Base-by-base conservation (phyloP, 2,888 invertebrate species). In the Cylloceria caligata region DNA sequence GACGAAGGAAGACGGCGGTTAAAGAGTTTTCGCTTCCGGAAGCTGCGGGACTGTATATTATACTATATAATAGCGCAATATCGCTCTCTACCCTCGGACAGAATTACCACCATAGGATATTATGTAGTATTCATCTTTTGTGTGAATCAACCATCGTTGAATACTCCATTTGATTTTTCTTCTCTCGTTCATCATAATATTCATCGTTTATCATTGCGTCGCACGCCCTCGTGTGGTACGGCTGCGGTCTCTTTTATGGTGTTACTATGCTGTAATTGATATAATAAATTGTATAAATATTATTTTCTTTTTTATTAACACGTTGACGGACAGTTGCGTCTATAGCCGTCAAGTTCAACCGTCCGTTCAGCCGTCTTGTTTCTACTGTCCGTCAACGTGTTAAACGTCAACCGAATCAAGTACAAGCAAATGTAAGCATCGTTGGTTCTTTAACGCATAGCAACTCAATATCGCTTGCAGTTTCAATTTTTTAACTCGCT, bases 1-100 rank as follows among this genome's bases (percentile, higher is more conserved):
- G 75, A 82, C 65, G 60, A 67, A 71, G 19, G 67, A 83, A 80
- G 79, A 83, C 57, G 76, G 52, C 42, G 76, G 42, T 73, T 47
- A 57, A 80, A 80, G 64, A 75, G 84, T 68, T 52, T 55, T 80
- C 60, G 42, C 68, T 78, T 83, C 83, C 83, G 83, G 82, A 75
- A 72, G 75, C 75, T 75, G 79, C 79, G 79, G 75, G 36, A 30
- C 75, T 72, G 60, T 79, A 71, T 57, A 75, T 78, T 64, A 68
- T 52, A 57, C 55, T 7, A 27, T 60, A 78, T 75, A 82, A 79
- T 75, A 67, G 69, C 52, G 60, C 39, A 67, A 79, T 79, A 71
- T 49, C 42, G 45, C 42, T 24, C 21, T 67, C 57, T 55, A 73
- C 79, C 71, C 78, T 57, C 57, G n/a, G 30, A 80, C 62, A 30